A percentile compares a stretch with the other conserved stretches of the same genome.
phyloP scores from a whole-genome alignment of 1,140 invertebrate genomes.

The Drosophila kikkawai region DNA sequence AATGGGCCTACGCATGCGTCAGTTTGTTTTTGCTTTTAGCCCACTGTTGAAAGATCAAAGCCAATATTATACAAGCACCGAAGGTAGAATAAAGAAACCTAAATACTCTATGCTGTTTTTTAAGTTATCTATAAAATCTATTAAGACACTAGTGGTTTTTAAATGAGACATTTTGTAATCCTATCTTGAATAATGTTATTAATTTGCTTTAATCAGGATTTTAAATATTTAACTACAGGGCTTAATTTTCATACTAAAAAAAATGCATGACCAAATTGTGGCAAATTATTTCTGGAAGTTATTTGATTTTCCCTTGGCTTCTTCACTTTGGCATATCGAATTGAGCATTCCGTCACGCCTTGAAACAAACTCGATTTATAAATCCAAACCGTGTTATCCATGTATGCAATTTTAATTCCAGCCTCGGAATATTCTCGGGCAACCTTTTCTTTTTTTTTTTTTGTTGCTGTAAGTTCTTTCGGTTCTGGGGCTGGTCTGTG shows the following conservation, averaged over 20 bases:
- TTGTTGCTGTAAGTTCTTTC: slow-evolving; percentile 25
- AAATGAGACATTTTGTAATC: not conserved
- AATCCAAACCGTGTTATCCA: slow-evolving; percentile 33
- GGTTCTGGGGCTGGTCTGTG: slow-evolving; percentile 14
- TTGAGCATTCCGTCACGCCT: slow-evolving; percentile 46
- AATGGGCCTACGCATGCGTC: slow-evolving; percentile 64
- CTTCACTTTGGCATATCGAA: slow-evolving; percentile 16
- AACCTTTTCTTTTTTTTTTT: slow-evolving; percentile 53
- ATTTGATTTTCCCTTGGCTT: slow-evolving; percentile 11
- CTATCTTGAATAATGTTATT: not conserved
- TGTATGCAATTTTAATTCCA: slow-evolving; percentile 47
- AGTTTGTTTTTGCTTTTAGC: slow-evolving; percentile 37
- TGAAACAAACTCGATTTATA: slow-evolving; percentile 38
- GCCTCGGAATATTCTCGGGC: slow-evolving; percentile 50
- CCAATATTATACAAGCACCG: not conserved
- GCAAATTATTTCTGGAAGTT: not conserved
- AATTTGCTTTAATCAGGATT: not conserved
- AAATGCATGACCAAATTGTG: not conserved
- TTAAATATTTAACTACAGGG: not conserved
- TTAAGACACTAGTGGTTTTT: not conserved
- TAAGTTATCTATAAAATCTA: not conserved
- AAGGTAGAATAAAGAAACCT: not conserved
- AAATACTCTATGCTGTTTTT: not conserved
- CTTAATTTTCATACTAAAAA: not conserved
- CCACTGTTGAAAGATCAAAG: slow-evolving; percentile 21